Conservation (phyloP, 2,797 vertebrate genomes). For the Melanotaenia parkinsoni region DNA sequence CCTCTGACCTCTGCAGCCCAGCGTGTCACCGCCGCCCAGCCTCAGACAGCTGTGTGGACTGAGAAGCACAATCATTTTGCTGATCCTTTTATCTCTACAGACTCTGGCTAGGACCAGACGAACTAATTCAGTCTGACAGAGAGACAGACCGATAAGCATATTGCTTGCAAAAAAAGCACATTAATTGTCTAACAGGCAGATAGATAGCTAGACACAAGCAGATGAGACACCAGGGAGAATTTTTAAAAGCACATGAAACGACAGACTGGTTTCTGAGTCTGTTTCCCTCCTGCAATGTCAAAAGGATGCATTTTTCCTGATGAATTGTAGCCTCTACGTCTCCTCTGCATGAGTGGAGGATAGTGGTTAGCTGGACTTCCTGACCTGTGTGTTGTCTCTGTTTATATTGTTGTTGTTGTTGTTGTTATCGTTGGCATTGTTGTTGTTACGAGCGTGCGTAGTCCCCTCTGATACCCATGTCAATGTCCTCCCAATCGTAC, state of each 20-base stretch:
- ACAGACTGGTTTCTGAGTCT: slow-evolving; percentile 55
- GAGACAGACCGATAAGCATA: slow-evolving; percentile 60
- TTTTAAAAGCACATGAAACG: slow-evolving; percentile 68
- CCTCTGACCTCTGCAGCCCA: slow-evolving; percentile 76
- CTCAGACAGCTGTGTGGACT: slow-evolving; percentile 56
- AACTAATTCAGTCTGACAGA: slow-evolving; percentile 51
- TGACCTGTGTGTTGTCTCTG: slow-evolving; percentile 70
- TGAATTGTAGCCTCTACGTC: slow-evolving; percentile 55
- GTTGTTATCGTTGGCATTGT: slow-evolving; percentile 59
- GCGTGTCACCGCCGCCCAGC: slow-evolving; percentile 44
- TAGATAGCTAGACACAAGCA: slow-evolving; percentile 38
- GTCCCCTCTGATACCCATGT: slow-evolving; percentile 73
- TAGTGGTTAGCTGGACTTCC: slow-evolving; percentile 67
- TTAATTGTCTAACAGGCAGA: slow-evolving; percentile 43
- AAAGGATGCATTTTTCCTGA: slow-evolving; percentile 64
- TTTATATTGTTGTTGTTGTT: slow-evolving; percentile 71
- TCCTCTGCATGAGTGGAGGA: slow-evolving; percentile 65
- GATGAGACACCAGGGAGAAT: slow-evolving; percentile 44
- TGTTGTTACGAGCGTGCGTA: slow-evolving; percentile 64
- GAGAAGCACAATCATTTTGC: slow-evolving; percentile 77
- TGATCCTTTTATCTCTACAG: slow-evolving; percentile 51
- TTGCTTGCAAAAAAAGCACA: slow-evolving; percentile 71
- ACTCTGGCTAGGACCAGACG: slow-evolving; percentile 57
- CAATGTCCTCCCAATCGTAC: slow-evolving; percentile 70
- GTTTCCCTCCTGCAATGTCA: slow-evolving; percentile 51